Percentiles rank a stretch among this genome's conserved stretches.
These are phyloP conservation scores for Ridgeia piscesae DNA, from an alignment of 1,140 invertebrate species.

Conservation along the genomic window DNA sequence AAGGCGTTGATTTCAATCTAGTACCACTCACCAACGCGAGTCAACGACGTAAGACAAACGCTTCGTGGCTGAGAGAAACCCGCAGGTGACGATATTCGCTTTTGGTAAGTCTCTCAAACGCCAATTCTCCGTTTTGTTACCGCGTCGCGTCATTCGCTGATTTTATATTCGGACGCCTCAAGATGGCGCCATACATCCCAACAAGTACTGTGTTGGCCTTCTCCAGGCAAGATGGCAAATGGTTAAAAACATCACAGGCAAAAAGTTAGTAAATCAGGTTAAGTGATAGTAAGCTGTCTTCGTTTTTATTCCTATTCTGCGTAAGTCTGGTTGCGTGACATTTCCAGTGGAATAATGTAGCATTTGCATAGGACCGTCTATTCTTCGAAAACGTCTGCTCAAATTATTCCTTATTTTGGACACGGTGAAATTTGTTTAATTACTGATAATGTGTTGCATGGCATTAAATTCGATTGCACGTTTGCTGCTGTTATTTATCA, in stretches of 20 bases:
- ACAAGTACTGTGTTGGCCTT: not conserved
- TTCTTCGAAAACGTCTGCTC: not conserved
- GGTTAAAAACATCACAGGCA: not conserved
- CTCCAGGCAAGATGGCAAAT: not conserved
- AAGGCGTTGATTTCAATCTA: not conserved
- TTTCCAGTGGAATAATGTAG: not conserved
- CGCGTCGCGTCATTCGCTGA: not conserved
- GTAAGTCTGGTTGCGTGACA: not conserved
- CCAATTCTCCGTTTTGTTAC: not conserved
- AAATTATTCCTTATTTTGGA: no score
- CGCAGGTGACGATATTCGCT: not conserved
- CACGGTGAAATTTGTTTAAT: no score
- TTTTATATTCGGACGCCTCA: not conserved
- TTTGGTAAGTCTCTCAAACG: not conserved
- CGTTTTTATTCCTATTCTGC: not conserved
- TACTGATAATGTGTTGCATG: no score
- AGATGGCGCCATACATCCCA: not conserved
- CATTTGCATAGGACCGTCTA: not conserved
- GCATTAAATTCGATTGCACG: no score
- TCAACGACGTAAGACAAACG: not conserved
- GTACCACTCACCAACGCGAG: not conserved
- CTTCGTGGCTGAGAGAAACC: not conserved
- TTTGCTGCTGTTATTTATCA: no score
- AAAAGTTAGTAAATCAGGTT: not conserved
- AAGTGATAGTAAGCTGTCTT: not conserved